These are phyloP conservation scores for Tupaia chinensis DNA, from an alignment of 2,113 vertebrate genomes.

Conservation along the genomic window DNA sequence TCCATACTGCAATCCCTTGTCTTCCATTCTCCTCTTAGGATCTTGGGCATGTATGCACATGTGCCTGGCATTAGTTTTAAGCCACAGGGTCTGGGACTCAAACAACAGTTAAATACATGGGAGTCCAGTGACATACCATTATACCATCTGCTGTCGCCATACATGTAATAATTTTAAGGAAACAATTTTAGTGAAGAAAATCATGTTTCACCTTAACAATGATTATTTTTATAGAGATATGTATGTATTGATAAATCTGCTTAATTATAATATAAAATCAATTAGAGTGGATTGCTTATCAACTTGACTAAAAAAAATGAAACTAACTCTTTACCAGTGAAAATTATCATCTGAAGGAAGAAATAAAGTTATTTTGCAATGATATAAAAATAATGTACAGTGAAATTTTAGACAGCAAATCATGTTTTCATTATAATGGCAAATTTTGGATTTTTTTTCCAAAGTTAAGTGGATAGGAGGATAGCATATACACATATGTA, in stretches of 20 bases:
- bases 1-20: too few relatives aligned
- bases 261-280: neutral
- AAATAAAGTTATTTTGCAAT: neutral
- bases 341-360: neutral
- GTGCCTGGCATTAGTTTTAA: too few relatives aligned
- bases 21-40: too few relatives aligned
- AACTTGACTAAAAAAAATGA: constrained; percentile 4
- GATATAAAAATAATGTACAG: neutral
- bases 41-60: too few relatives aligned
- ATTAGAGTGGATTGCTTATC: neutral
- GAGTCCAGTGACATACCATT: too few relatives aligned
- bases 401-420: neutral
- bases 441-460: neutral
- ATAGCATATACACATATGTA: neutral
- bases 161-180: neutral
- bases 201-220: neutral
- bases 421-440: neutral
- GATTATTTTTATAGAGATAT: neutral
- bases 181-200: neutral
- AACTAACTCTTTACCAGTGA: neutral
- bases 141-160: neutral
- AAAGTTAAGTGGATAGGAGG: neutral
- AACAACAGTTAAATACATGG: too few relatives aligned
- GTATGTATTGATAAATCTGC: neutral
- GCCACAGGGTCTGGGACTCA: too few relatives aligned